Base-by-base conservation (phyloP, 2,888 invertebrate species). In the Morpho achilles region DNA sequence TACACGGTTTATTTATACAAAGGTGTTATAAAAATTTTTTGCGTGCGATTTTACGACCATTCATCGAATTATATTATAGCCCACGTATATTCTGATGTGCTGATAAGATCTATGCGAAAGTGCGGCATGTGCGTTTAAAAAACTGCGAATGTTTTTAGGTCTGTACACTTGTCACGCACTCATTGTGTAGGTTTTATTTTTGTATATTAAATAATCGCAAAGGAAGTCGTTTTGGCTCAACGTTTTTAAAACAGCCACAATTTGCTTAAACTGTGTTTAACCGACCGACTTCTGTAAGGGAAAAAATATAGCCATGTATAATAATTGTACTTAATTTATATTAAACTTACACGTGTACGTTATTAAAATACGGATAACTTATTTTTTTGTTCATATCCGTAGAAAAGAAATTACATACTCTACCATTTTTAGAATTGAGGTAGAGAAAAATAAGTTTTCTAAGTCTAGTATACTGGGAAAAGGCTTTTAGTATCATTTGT, bases 201-300 rank as follows among this genome's bases (percentile, higher is more conserved):
- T 66, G 75, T 68, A 69, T 58, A 59, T 72, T 69, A 73, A 77
- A 76, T 81, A 81, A 84, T 83, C 80, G 75, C 54, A 74, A 73
- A 86, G 85, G 85, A 86, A 87, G 84, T 86, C 77, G 83, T 77
- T 73, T 73, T 75, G 78, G 75, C 70, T 70, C 76, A 78, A 78
- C 73, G 72, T 67, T 70, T 32, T 77, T 77, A 71, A 74, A 73
- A 75, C 72, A 87, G 77, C 76, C 75, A 71, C 72, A 68, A 64
- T 64, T 64, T 61, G 58, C 53, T 56, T 62, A 61, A 62, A 59
- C 53, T 60, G 53, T 56, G 56, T 55, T 59, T 59, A 58, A 60
- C 53, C 51, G 22, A 57, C 52, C 46, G 49, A 54, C 8, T 46
- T 47, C 45, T 32, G 9, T 32, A 42, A 53, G 32, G 39, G 48